Conservation (phyloP, 2,888 invertebrate species). For the Drosophila yooni region DNA sequence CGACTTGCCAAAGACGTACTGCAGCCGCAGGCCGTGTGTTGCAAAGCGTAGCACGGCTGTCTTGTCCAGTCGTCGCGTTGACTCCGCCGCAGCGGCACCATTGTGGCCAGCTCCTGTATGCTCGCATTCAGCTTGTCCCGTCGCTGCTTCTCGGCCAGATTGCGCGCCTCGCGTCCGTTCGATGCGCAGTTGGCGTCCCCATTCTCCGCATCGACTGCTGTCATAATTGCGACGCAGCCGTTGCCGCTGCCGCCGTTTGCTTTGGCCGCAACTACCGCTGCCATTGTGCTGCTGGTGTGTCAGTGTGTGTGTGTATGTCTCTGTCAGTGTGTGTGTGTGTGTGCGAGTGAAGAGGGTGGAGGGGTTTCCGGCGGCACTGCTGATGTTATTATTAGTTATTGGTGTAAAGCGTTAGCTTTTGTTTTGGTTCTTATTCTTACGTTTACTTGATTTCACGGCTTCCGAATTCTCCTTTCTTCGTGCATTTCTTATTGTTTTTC, state of each 20-base stretch:
- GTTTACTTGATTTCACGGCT: conserved; percentile 37
- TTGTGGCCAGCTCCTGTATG: conserved; percentile 92
- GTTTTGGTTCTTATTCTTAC: conserved; percentile 56
- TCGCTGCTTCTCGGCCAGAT: conserved; percentile 95
- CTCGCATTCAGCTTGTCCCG: conserved; percentile 94
- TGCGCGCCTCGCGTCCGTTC: conserved; percentile 92
- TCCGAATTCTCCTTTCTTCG: conserved; percentile 38
- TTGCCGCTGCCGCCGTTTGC: conserved; percentile 27
- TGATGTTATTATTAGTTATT: conserved; percentile 19
- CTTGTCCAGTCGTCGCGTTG: conserved; percentile 94
- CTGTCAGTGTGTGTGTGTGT: background rate
- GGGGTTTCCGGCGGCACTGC: conserved; percentile 6
- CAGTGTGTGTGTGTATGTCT: background rate
- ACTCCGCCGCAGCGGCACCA: conserved; percentile 92
- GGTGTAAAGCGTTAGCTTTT: conserved; percentile 40
- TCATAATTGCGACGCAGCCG: conserved; percentile 56
- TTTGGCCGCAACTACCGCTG: conserved; percentile 54
- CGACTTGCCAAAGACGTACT: conserved; percentile 87
- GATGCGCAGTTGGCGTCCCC: conserved; percentile 49
- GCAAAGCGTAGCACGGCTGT: conserved; percentile 94
- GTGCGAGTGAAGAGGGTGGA: conserved; percentile 4
- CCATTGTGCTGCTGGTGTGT: conserved; percentile 60
- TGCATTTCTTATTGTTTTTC: conserved; percentile 33
- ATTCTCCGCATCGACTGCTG: conserved; percentile 42
- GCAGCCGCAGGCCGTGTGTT: conserved; percentile 93